Conservation (phyloP, 2,113 vertebrate genomes). For the Thinocorus orbignyianus region DNA sequence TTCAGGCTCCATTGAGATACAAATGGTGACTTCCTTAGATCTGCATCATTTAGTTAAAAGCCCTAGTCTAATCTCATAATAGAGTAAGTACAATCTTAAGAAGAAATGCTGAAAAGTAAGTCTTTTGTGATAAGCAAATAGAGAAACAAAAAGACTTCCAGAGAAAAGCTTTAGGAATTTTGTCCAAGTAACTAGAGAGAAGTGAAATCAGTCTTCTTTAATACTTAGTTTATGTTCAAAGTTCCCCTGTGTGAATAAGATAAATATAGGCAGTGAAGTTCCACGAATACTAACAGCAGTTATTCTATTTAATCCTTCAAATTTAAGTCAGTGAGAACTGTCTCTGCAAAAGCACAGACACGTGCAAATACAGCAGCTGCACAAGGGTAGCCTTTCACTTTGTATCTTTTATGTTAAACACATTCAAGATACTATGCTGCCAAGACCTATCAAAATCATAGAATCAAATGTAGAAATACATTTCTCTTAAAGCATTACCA, state of each 20-base stretch:
- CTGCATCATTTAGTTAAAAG: background rate
- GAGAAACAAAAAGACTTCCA: background rate
- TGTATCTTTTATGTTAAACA: background rate
- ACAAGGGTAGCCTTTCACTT: background rate
- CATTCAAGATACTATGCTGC: background rate
- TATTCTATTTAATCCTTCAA: background rate
- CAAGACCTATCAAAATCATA: background rate
- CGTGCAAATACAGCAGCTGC: background rate
- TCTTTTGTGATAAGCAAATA: background rate
- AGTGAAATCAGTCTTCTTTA: background rate
- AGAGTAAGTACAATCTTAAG: background rate
- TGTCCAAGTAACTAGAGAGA: background rate
- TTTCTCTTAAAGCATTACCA: background rate
- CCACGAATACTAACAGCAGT: background rate
- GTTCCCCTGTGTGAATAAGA: background rate
- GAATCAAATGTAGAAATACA: background rate
- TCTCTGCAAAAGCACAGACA: background rate
- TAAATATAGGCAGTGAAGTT: background rate
- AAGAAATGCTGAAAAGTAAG: background rate
- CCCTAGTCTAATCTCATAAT: background rate
- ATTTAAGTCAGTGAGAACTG: background rate
- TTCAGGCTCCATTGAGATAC: background rate
- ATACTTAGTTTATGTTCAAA: background rate
- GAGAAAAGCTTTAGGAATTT: background rate
- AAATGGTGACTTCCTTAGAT: background rate